These are phyloP conservation scores for Tricholaema leucomelas DNA, from an alignment of 2,113 vertebrate genomes.

Conservation along the genomic window DNA sequence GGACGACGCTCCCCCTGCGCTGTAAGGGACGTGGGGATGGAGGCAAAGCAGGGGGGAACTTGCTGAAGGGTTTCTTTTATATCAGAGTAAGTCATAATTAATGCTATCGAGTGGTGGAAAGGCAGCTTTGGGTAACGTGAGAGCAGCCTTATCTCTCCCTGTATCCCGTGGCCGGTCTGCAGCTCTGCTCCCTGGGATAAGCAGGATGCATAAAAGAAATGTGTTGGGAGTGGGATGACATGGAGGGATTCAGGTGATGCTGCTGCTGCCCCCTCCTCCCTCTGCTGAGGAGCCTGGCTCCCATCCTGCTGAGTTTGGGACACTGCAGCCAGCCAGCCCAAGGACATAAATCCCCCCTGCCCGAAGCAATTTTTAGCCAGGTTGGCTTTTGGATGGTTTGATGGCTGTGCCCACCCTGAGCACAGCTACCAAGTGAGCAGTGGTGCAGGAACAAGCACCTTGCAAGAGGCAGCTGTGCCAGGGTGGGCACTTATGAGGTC, in stretches of 20 bases:
- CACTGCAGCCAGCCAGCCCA: background rate
- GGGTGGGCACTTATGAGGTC: accelerated
- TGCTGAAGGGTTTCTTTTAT: slow-evolving; percentile 56
- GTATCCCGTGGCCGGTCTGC: background rate
- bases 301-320: accelerated
- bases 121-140: slow-evolving; percentile 10
- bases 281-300: accelerated
- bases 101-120: slow-evolving; percentile 36
- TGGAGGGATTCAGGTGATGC: background rate
- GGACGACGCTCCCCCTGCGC: background rate
- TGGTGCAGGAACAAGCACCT: background rate
- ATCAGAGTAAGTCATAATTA: slow-evolving; percentile 43
- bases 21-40: background rate
- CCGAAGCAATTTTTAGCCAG: background rate
- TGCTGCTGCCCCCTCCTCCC: background rate
- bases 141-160: slow-evolving; percentile 44
- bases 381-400: background rate
- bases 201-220: background rate
- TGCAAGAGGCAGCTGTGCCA: accelerated
- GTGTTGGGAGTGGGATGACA: background rate
- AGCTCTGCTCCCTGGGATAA: background rate
- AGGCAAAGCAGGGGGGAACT: background rate
- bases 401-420: no score
- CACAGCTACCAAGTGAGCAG: background rate
- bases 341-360: background rate